Evolutionary conservation across 2,888 invertebrate genomes (phyloP).

Genomic region (Ophion costatus): DNA sequence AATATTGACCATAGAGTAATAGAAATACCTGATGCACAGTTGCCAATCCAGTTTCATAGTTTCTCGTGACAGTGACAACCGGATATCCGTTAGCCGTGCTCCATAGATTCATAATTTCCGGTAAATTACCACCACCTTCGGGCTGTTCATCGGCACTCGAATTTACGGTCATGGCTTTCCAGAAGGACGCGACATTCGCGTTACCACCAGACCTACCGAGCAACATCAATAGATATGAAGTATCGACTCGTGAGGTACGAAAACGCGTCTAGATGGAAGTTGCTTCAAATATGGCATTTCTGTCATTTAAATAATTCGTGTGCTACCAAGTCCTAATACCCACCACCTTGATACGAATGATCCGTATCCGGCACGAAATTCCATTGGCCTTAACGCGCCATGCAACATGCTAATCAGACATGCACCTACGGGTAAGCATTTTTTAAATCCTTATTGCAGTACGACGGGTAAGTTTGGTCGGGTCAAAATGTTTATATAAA

Average conservation of each 20-base stretch:
- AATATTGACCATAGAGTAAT: background rate
- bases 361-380: constrained; percentile 77
- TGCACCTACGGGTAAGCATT: constrained; percentile 77
- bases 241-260: background rate
- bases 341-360: constrained; percentile 79
- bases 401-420: constrained; percentile 81
- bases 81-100: constrained; percentile 78
- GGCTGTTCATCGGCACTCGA: constrained; percentile 64
- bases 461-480: no score
- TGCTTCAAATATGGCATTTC: background rate
- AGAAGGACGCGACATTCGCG: constrained; percentile 72
- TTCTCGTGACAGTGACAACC: constrained; percentile 76
- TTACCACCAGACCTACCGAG: constrained; percentile 72
- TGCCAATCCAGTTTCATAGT: constrained; percentile 73
- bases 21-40: constrained; percentile 74
- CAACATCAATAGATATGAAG: constrained; percentile 3
- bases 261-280: background rate
- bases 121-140: constrained; percentile 66
- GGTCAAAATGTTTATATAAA: no score
- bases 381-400: constrained; percentile 73
- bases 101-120: constrained; percentile 75
- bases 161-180: constrained; percentile 72
- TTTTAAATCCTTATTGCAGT: constrained; percentile 1
- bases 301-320: background rate
- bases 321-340: constrained; percentile 70